These are phyloP conservation scores for Pristis pectinata DNA, from an alignment of 2,797 vertebrate species.

Conservation along the genomic window DNA sequence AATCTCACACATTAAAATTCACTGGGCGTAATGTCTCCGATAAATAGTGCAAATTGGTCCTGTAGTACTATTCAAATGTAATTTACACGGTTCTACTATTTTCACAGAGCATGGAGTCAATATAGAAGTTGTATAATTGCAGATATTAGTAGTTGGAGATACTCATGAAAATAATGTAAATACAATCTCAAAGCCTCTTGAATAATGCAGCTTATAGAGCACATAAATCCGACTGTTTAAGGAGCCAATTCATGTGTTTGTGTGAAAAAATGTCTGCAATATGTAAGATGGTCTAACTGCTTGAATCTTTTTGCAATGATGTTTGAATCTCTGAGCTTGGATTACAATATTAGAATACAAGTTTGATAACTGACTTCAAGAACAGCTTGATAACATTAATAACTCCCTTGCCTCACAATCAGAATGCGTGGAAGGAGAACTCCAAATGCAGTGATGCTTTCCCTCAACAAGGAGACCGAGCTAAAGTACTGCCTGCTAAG, in stretches of 20 bases:
- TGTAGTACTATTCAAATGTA: not conserved
- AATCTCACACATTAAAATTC: slow-evolving; percentile 2
- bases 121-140: not conserved
- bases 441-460: not conserved
- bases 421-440: not conserved
- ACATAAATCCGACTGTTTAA: not conserved
- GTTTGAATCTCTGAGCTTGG: not conserved
- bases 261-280: too few species aligned
- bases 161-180: not conserved
- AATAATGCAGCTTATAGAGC: not conserved
- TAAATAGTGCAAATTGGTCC: not conserved
- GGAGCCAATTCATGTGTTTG: too few species aligned
- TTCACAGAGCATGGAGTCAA: not conserved
- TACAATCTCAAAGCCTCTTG: not conserved
- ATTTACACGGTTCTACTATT: not conserved
- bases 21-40: not conserved
- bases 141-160: not conserved
- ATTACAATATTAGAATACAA: not conserved
- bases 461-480: not conserved
- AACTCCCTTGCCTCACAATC: not conserved
- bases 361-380: not conserved
- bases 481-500: not conserved
- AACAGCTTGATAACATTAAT: not conserved
- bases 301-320: not conserved
- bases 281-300: not conserved